Evolutionary conservation across 1,140 invertebrate genomes (phyloP).

Genomic region (Brachionus koreanus): DNA sequence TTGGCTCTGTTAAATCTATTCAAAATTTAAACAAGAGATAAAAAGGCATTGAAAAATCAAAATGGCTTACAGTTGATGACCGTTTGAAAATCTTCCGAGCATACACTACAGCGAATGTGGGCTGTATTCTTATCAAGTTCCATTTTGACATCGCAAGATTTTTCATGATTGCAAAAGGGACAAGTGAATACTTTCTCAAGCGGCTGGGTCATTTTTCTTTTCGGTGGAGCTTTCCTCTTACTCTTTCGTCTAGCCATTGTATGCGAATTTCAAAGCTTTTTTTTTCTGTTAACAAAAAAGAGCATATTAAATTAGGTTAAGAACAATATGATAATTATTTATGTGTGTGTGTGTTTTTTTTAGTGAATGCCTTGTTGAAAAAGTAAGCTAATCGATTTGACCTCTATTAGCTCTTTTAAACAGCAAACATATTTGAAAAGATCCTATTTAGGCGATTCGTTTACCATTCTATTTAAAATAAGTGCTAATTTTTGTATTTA

Average conservation of each 20-base stretch:
- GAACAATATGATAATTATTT: constrained; percentile 19
- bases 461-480: not conserved
- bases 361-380: not conserved
- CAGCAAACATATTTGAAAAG: not conserved
- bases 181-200: constrained; percentile 95
- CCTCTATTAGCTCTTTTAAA: not conserved
- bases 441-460: not conserved
- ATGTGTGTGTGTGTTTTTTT: constrained; percentile 1
- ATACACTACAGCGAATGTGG: constrained; percentile 77
- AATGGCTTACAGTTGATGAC: constrained; percentile 74
- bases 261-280: not conserved
- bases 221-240: constrained; percentile 91
- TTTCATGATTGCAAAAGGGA: constrained; percentile 99
- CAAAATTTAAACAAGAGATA: constrained; percentile 28
- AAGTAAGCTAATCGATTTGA: constrained; percentile 20
- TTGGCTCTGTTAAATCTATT: constrained; percentile 78
- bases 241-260: constrained; percentile 67
- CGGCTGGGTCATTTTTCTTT: constrained; percentile 85
- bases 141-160: constrained; percentile 99
- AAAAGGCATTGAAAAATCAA: not conserved
- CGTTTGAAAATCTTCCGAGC: constrained; percentile 92
- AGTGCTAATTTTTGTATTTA: not conserved
- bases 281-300: not conserved
- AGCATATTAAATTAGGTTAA: constrained; percentile 30
- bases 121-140: constrained; percentile 70